Evolutionary conservation across 2,113 vertebrate species (phyloP), one percentile per base, ranked within the genome.

Genomic region (Odontesthes bonariensis): DNA sequence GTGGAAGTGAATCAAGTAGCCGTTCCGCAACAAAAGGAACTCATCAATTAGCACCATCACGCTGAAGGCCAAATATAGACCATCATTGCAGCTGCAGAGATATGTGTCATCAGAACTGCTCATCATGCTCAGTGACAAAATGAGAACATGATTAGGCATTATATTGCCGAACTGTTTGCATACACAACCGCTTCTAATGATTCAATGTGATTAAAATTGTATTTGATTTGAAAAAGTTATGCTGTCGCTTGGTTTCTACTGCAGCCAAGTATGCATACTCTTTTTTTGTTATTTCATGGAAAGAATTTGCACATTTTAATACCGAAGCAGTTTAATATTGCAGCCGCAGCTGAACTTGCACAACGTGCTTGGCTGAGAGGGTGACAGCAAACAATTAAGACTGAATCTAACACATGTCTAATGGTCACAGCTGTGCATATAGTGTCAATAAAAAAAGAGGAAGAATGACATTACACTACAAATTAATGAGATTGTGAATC

Each of bases 51-150:
- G 62, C 61, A 10, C 44, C 13, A 38, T 79, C 83, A 70, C 68
- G 52, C 46, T 53, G 74, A 77, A 11, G 71, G 69, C 74, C 65
- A 83, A 87, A 84, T 88, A 86, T 81, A 89, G 85, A 82, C 82
- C 19, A 19, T 69, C 51, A 35, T 52, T 57, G 27, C 69, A 69
- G 70, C 56, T 32, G 59, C 73, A 58, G 69, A 69, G 53, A 75
- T 52, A 20, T 72, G 76, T 79, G 78, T 87, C 86, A 86, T 31
- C 84, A 88, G 67, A 86, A 75, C 67, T 63, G 77, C 75, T 42
- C 77, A 59, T 85, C 63, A 55, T 1, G 60, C 75, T 85, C 74
- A 65, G 10, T 44, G 69, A 71, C 82, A 72, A 82, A 74, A 70
- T 19, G 35, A 69, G 64, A 80, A 57, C 22, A 64, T 64, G 79